These are phyloP conservation scores for Microtus pennsylvanicus DNA, from an alignment of 2,113 vertebrate species.

Conservation along the genomic window DNA sequence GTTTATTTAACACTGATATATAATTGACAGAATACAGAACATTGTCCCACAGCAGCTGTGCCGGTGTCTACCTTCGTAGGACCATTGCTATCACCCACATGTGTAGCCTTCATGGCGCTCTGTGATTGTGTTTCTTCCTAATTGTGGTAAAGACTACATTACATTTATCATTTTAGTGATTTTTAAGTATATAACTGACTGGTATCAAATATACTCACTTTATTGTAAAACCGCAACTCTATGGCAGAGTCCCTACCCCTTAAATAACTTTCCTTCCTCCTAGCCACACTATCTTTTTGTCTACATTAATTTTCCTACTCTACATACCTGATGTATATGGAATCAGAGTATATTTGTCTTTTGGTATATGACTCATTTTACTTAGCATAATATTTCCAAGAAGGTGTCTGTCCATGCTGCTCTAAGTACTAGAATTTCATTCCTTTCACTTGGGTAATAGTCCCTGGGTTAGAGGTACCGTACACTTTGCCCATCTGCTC, in stretches of 20 bases:
- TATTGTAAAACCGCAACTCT: neutral
- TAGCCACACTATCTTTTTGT: neutral
- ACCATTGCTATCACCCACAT: neutral
- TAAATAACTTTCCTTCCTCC: neutral
- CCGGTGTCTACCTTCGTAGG: neutral
- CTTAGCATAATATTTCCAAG: slow-evolving; percentile 2
- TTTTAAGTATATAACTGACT: neutral
- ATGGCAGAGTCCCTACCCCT: neutral
- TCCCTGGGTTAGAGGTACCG: too few species aligned
- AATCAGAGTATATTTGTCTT: neutral
- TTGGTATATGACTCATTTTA: slow-evolving; percentile 26
- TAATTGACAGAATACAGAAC: too few species aligned
- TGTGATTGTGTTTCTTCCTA: neutral
- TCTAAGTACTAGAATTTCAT: neutral
- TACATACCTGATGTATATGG: neutral
- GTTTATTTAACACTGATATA: too few species aligned
- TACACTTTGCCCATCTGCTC: neutral
- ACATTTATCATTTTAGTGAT: neutral
- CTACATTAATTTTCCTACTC: neutral
- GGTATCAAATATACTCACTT: neutral
- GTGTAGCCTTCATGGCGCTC: neutral
- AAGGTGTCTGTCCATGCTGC: neutral
- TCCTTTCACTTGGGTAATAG: neutral
- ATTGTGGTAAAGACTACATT: neutral
- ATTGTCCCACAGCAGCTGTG: too few species aligned